Conservation (phyloP, 2,888 invertebrate genomes). For the Hemistola chrysoprasaria region DNA sequence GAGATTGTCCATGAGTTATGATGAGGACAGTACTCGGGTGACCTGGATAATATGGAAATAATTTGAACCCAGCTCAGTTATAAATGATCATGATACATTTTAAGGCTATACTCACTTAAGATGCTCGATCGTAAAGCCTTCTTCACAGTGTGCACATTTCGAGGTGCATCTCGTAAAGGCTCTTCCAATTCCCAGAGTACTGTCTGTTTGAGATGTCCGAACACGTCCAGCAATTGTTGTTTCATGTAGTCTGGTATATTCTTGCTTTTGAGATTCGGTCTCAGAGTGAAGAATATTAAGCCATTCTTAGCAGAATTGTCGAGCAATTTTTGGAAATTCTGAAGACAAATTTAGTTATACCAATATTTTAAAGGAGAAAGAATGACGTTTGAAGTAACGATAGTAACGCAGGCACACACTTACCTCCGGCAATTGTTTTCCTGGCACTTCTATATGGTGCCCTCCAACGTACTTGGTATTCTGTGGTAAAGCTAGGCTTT, state of each 20-base stretch:
- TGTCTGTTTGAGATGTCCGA: constrained; percentile 60
- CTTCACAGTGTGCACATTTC: constrained; percentile 59
- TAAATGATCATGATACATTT: background rate
- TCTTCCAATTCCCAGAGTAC: constrained; percentile 63
- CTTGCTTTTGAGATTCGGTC: constrained; percentile 50
- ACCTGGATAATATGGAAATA: constrained; percentile 31
- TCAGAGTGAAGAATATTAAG: constrained; percentile 68
- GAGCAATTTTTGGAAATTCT: constrained; percentile 59
- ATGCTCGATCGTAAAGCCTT: constrained; percentile 58
- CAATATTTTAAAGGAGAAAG: too few relatives aligned
- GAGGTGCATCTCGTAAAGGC: constrained; percentile 42
- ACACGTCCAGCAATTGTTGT: constrained; percentile 50
- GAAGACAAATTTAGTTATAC: constrained; percentile 1
- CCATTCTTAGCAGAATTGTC: constrained; percentile 61
- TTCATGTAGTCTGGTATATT: constrained; percentile 47
- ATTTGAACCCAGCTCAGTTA: background rate
- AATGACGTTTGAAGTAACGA: too few relatives aligned
- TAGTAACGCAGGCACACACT: too few relatives aligned
- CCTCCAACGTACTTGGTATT: constrained; percentile 52
- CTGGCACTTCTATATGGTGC: constrained; percentile 44
- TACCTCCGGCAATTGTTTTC: constrained; percentile 43
- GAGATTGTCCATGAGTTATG: constrained; percentile 45
- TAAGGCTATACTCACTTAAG: constrained; percentile 41
- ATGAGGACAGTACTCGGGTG: constrained; percentile 49
- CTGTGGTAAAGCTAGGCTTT: constrained; percentile 43